A percentile compares a stretch with the other conserved stretches of the same genome.
Evolutionary conservation across 1,140 invertebrate species (phyloP).

Genomic region (Temnothorax longispinosus): DNA sequence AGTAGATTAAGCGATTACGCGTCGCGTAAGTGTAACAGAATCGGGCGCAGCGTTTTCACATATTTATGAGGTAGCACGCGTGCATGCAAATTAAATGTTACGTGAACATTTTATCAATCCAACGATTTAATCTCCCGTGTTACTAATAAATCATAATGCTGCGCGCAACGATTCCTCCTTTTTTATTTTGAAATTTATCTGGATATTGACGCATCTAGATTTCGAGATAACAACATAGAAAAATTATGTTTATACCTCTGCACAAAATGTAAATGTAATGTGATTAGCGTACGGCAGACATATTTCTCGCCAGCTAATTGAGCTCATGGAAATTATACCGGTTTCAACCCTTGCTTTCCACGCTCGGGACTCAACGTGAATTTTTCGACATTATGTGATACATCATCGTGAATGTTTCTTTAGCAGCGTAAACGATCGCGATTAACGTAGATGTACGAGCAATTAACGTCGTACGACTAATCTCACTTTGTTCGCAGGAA

Average conservation of each 20-base stretch:
- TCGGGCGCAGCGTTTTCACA: slow-evolving; percentile 4
- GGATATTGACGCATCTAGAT: neutral
- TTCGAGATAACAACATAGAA: neutral
- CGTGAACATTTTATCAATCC: slow-evolving; percentile 35
- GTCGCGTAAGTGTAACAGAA: slow-evolving; percentile 22
- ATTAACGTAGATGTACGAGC: slow-evolving; percentile 28
- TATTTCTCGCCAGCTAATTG: neutral
- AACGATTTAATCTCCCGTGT: neutral
- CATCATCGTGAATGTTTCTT: neutral
- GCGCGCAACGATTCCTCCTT: neutral
- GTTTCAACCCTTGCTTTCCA: neutral
- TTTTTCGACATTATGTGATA: neutral
- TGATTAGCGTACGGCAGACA: neutral
- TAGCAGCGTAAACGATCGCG: neutral
- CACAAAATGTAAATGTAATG: neutral
- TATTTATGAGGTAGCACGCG: slow-evolving; percentile 24
- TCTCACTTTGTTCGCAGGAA: slow-evolving; percentile 61
- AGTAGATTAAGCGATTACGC: slow-evolving; percentile 17
- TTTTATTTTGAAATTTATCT: neutral
- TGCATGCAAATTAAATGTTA: slow-evolving; percentile 38
- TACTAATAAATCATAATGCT: neutral
- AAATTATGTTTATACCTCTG: neutral
- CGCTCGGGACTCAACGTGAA: neutral
- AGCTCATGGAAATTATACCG: neutral
- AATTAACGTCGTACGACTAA: slow-evolving; percentile 23